A percentile compares a stretch with the other conserved stretches of the same genome.
Conservation (phyloP, 2,113 vertebrate genomes). For the Equus quagga region DNA sequence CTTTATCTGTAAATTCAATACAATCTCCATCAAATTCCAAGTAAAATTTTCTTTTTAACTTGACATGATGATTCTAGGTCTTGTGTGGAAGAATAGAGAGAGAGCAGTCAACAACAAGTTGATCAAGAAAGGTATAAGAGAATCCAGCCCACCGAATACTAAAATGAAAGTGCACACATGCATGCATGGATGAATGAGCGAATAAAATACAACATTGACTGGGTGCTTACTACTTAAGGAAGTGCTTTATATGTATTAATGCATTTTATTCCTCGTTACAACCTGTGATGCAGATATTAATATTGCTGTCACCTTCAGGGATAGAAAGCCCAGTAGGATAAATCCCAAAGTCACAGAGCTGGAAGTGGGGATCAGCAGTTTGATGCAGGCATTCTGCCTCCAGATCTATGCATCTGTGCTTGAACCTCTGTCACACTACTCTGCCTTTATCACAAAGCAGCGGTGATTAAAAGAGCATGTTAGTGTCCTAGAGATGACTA, state of each 20-base stretch:
- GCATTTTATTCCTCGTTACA: background rate
- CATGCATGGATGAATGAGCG: accelerated
- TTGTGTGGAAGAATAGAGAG: background rate
- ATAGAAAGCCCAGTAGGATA: too few relatives aligned
- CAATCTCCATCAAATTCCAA: background rate
- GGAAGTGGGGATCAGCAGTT: accelerated
- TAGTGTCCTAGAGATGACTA: background rate
- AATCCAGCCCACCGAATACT: background rate
- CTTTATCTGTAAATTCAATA: background rate
- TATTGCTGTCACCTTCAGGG: background rate
- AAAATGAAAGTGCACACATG: accelerated
- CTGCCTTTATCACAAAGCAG: background rate
- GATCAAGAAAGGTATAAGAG: background rate
- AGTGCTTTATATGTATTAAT: accelerated
- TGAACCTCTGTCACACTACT: accelerated
- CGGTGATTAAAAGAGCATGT: background rate
- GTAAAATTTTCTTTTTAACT: background rate
- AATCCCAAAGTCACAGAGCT: background rate
- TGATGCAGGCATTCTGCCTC: accelerated
- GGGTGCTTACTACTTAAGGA: background rate
- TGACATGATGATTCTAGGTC: background rate
- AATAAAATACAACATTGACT: accelerated
- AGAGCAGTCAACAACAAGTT: background rate
- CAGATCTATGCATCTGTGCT: accelerated
- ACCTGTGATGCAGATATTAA: accelerated